Conservation (phyloP, 1,140 invertebrate species). For the Neoseiulus cucumeris region DNA sequence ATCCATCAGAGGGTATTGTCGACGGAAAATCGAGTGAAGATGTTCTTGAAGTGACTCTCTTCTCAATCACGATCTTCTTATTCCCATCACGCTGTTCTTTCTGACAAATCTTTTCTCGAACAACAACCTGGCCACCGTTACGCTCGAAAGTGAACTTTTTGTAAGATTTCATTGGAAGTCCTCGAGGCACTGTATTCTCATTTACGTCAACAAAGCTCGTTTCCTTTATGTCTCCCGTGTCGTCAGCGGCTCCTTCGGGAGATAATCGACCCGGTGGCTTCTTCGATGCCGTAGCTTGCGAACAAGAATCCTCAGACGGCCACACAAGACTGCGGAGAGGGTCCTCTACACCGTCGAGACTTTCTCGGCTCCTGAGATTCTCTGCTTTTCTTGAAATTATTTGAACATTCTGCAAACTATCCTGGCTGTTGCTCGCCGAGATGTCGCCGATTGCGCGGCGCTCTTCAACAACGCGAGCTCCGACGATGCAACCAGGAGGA, state of each 20-base stretch:
- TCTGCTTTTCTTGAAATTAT: neutral
- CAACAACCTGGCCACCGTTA: neutral
- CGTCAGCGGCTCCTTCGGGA: neutral
- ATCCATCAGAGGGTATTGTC: neutral
- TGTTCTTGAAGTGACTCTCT: neutral
- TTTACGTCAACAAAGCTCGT: neutral
- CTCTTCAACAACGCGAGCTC: no score
- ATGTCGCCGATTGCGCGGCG: no score
- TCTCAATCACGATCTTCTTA: neutral
- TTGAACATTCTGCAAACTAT: neutral
- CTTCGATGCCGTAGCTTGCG: neutral
- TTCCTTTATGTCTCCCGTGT: neutral
- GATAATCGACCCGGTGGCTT: neutral
- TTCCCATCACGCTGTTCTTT: conserved; percentile 1
- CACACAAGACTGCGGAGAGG: neutral
- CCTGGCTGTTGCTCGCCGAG: neutral
- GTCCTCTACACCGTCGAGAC: neutral
- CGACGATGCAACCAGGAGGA: no score
- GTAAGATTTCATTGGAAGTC: conserved; percentile 5
- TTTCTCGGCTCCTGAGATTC: neutral
- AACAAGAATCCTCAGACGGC: neutral
- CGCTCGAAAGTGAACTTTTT: conserved; percentile 3
- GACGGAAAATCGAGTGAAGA: neutral
- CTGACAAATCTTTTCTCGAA: conserved; percentile 3
- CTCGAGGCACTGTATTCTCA: neutral